Conservation (phyloP, 2,113 vertebrate genomes). For the Dasyornis broadbenti region DNA sequence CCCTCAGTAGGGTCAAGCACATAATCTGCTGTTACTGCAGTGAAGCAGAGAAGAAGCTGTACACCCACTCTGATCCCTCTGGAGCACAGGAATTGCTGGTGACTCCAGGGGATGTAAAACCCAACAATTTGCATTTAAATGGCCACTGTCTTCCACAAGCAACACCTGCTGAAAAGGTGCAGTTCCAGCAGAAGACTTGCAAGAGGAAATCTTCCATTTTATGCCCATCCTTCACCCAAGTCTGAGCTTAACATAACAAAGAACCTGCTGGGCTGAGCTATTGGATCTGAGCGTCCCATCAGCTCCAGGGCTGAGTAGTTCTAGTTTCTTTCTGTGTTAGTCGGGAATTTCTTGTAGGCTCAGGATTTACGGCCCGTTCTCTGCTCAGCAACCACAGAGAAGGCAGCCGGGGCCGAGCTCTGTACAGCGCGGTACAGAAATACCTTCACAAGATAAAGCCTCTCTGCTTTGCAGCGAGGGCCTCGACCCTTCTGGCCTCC, state of each 20-base stretch:
- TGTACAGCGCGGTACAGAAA: background rate
- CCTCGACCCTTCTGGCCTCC: background rate
- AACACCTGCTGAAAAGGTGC: background rate
- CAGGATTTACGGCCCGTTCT: background rate
- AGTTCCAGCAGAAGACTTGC: background rate
- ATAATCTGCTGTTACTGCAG: background rate
- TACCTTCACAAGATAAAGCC: background rate
- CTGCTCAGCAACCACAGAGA: background rate
- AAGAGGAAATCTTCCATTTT: slow-evolving; percentile 13
- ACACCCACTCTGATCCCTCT: background rate
- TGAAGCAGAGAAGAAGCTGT: background rate
- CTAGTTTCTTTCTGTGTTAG: background rate
- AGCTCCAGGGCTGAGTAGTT: background rate
- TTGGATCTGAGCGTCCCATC: background rate
- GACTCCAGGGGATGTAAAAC: background rate
- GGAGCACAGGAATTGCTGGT: background rate
- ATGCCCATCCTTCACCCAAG: background rate
- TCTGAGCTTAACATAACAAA: slow-evolving; percentile 22
- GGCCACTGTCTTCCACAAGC: background rate
- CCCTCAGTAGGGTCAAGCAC: background rate
- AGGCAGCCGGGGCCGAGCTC: background rate
- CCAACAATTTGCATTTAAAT: slow-evolving; percentile 20
- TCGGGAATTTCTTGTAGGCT: background rate
- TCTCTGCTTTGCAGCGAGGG: background rate
- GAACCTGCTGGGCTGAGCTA: slow-evolving; percentile 5